A percentile compares a stretch with the other conserved stretches of the same genome.
phyloP scores from a whole-genome alignment of 2,113 vertebrate genomes.

The Corythoichthys intestinalis region DNA sequence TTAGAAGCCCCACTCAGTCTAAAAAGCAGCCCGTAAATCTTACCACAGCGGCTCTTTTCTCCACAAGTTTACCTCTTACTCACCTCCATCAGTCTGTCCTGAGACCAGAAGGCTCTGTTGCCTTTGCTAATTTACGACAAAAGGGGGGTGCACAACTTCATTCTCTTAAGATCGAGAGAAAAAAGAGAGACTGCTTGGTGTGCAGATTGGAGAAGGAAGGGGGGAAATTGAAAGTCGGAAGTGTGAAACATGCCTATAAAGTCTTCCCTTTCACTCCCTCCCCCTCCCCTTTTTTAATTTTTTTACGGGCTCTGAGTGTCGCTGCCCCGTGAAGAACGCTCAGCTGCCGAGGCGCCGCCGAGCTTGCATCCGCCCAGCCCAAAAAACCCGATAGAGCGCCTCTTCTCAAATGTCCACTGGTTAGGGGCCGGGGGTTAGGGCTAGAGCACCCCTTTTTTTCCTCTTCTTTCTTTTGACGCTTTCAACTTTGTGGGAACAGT shows the following conservation, averaged over 20 bases:
- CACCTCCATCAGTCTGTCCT: slow-evolving; percentile 51
- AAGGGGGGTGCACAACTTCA: slow-evolving; percentile 25
- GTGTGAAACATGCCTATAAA: slow-evolving; percentile 78
- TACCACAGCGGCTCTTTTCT: slow-evolving; percentile 42
- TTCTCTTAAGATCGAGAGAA: slow-evolving; percentile 4
- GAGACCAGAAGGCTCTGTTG: slow-evolving; percentile 50
- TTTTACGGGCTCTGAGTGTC: slow-evolving; percentile 29
- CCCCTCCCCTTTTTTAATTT: slow-evolving; percentile 47
- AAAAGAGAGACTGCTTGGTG: background rate
- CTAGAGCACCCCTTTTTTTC: background rate
- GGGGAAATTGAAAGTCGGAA: slow-evolving; percentile 61
- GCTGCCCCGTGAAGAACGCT: slow-evolving; percentile 62
- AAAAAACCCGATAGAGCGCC: slow-evolving; percentile 47
- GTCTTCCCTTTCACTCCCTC: slow-evolving; percentile 47
- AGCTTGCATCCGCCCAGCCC: slow-evolving; percentile 54
- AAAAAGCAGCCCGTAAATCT: slow-evolving; percentile 56
- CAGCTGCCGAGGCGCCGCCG: slow-evolving; percentile 61
- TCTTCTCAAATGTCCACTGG: slow-evolving; percentile 53
- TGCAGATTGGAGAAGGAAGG: slow-evolving; percentile 36
- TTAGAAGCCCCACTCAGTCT: slow-evolving; percentile 46
- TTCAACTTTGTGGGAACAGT: background rate
- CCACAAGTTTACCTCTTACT: slow-evolving; percentile 52
- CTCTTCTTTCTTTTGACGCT: background rate
- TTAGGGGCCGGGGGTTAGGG: slow-evolving; percentile 42
- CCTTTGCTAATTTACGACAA: slow-evolving; percentile 42